These are phyloP conservation scores for Spermophilus dauricus DNA, from an alignment of 2,113 vertebrate genomes.

Conservation along the genomic window DNA sequence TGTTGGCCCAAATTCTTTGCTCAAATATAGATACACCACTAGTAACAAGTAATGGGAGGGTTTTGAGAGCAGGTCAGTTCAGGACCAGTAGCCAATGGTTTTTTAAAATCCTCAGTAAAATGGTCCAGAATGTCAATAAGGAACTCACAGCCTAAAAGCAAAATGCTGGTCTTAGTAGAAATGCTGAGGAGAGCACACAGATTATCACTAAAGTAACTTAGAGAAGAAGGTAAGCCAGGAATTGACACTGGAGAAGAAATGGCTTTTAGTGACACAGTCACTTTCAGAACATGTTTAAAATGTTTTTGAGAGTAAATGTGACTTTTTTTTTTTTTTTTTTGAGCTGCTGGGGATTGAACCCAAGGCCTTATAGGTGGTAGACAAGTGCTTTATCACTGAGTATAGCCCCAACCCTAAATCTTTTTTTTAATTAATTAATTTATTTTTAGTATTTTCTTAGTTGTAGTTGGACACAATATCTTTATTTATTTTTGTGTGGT, in stretches of 20 bases:
- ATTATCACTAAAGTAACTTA: too few species aligned
- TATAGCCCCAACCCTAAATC: not conserved
- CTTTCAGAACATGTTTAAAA: not conserved
- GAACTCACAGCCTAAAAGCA: not conserved
- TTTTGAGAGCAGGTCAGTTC: constrained; percentile 47
- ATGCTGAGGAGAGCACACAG: not conserved
- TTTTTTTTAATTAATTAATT: not conserved
- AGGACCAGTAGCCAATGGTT: constrained; percentile 29
- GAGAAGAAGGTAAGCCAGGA: not conserved
- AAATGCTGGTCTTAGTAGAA: not conserved
- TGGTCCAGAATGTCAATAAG: not conserved
- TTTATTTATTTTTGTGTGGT: too few species aligned
- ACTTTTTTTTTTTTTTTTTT: not conserved
- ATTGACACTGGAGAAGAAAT: not conserved
- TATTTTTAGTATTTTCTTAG: too few species aligned
- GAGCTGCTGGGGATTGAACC: not conserved
- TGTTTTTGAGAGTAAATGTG: not conserved
- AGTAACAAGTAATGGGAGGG: constrained; percentile 36
- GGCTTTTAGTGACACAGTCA: not conserved
- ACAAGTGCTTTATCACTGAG: not conserved
- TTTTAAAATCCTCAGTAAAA: constrained; percentile 5
- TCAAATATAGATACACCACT: constrained; percentile 59
- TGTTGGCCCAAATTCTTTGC: constrained; percentile 82
- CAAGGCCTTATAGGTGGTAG: not conserved
- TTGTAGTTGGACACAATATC: too few species aligned